Conservation (phyloP, 2,888 invertebrate genomes). For the Drosophila mimica region DNA sequence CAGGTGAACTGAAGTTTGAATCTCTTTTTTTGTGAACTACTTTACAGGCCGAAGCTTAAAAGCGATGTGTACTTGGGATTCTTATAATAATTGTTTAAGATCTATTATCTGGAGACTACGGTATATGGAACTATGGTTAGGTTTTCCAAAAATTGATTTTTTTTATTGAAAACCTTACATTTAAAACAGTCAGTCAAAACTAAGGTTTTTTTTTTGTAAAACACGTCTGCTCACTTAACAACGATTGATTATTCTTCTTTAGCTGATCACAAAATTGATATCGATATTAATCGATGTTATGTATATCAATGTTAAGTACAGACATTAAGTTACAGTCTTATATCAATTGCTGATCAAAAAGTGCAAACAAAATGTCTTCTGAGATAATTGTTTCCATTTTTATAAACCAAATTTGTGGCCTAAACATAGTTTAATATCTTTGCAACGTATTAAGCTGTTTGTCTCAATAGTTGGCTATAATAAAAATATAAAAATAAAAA, state of each 20-base stretch:
- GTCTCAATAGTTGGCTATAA: conserved; percentile 24
- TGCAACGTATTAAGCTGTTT: conserved; percentile 41
- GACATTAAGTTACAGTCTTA: background rate
- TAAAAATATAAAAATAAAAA: conserved; percentile 22
- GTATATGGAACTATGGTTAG: no score
- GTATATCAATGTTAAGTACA: background rate
- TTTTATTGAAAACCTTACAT: background rate
- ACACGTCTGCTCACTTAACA: background rate
- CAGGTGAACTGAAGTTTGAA: background rate
- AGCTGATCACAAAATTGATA: no score
- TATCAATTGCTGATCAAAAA: background rate
- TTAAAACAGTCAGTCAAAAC: no score
- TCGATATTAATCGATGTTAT: background rate
- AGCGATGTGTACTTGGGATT: background rate
- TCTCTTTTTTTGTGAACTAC: background rate
- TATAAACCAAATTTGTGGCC: conserved; percentile 17
- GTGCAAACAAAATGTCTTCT: background rate
- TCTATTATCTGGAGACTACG: no score
- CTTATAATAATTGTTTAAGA: background rate
- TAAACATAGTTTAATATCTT: conserved; percentile 29
- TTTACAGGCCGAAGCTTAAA: background rate
- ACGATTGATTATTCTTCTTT: no score
- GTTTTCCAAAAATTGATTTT: background rate
- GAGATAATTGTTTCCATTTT: background rate
- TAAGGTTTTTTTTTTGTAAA: no score